Evolutionary conservation across 64 coral and sea anemone species (phyloP).

Genomic region (Actinia tenebrosa): DNA sequence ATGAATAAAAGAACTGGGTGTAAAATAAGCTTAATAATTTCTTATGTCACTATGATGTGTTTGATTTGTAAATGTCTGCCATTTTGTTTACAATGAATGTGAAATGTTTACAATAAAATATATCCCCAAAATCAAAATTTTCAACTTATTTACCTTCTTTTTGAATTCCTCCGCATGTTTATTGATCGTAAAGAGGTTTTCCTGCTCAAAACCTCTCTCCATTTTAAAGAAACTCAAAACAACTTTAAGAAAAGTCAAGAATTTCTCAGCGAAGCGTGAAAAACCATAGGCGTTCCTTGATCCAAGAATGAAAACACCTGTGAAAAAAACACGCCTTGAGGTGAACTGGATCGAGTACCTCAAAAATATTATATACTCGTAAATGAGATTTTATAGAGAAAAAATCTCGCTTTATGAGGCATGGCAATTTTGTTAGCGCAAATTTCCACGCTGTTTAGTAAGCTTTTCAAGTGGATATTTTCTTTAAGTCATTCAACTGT

Average conservation of each 20-base stretch:
- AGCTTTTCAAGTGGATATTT: neutral
- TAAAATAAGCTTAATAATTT: neutral
- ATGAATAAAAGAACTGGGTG: neutral
- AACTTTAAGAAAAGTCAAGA: neutral
- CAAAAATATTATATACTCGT: neutral
- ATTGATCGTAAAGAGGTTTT: constrained; percentile 65
- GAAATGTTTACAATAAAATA: neutral
- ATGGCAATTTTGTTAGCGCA: too few relatives aligned
- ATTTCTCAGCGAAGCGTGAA: neutral
- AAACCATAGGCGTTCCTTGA: constrained; percentile 25
- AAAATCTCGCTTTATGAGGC: too few relatives aligned
- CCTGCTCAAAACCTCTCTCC: constrained; percentile 76
- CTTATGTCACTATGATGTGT: too few relatives aligned
- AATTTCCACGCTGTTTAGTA: neutral
- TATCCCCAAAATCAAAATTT: neutral
- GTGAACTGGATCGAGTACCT: neutral
- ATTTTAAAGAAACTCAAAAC: constrained; percentile 22
- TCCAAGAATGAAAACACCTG: constrained; percentile 11
- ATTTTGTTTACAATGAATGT: neutral
- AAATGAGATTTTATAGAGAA: neutral
- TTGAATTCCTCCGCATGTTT: constrained; percentile 88
- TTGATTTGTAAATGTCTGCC: too few relatives aligned
- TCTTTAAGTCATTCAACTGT: neutral
- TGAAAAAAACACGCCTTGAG: neutral
- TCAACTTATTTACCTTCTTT: constrained; percentile 66